Evolutionary conservation across 2,888 invertebrate species (phyloP), one percentile per base, ranked within the genome.

Genomic region (Dermolepida albohirtum): DNA sequence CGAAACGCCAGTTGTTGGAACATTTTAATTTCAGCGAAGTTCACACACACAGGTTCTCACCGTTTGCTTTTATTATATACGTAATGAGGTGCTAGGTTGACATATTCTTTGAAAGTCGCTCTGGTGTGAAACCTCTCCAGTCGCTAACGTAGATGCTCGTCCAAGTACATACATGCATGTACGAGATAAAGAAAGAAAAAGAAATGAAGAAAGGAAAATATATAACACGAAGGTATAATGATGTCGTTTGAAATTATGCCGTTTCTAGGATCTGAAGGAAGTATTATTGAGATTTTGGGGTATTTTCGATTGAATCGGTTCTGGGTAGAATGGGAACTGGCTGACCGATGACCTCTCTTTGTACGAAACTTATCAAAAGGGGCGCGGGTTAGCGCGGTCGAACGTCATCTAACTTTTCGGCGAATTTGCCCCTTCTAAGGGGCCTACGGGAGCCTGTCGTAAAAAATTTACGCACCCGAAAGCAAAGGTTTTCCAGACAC

Each of bases 181-280:
- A 27, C 43, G 43, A 8, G 27, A 54, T 16, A 40, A 8, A 7
- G 47, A 5, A 22, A 27, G 29, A 16, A 16, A 34, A 47, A 12
- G 34, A 14, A 34, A 34, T 10, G 34, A 1, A 49, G 12, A 47
- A 62, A 62, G 44, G 47, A 14, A 34, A 47, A 10, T 39, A 34
- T 27, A 54, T 16, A 40, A 54, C 17, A 34, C 59, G 12, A 34
- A 34, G 16, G 16, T 62, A 62, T 47, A 62, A 62, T 29, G 59
- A 62, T 47, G 47, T 62, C 59, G 47, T 62, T 62, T 34, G 59
- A 62, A 62, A 62, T 62, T 62, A 62, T 62, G 47, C 47, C 34
- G 59, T 47, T 39, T 43, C 57, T 10, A 34, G 34, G 34, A 34
- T 34, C 34, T 34, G 34, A 34, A 34, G 4, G 34, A 34, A 34